phyloP scores from a whole-genome alignment of 2,113 vertebrate species.

The Chionis minor region DNA sequence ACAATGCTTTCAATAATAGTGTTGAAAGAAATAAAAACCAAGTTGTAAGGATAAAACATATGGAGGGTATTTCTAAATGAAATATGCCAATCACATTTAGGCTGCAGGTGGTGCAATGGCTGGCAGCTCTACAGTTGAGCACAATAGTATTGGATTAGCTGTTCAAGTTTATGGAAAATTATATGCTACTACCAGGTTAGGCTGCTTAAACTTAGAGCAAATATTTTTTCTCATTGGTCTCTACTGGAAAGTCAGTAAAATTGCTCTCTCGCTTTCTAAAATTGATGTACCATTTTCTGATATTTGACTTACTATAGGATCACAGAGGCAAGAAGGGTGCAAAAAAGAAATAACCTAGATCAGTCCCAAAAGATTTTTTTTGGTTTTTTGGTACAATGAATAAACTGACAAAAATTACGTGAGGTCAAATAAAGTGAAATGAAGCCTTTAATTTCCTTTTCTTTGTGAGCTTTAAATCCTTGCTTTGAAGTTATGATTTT shows the following conservation, averaged over 20 bases:
- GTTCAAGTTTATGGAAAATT: neutral
- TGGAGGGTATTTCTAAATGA: neutral
- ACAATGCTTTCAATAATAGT: neutral
- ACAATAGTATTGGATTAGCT: neutral
- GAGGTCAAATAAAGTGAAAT: neutral
- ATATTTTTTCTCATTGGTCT: neutral
- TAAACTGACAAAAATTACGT: neutral
- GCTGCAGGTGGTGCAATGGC: neutral
- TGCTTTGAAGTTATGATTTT: neutral
- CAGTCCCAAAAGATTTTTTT: neutral
- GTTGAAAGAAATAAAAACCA: neutral
- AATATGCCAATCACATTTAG: neutral
- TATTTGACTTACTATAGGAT: neutral
- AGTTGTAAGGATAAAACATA: neutral
- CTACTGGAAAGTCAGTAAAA: neutral
- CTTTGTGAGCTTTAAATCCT: neutral
- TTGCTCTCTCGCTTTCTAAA: neutral
- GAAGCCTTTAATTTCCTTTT: neutral
- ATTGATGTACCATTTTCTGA: neutral
- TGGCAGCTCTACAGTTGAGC: neutral
- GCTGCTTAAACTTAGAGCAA: neutral
- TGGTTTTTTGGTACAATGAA: neutral
- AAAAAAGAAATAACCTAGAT: neutral
- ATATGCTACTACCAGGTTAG: neutral
- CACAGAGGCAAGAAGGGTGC: neutral